Conservation (phyloP, 1,140 invertebrate genomes). For the Ceratosolen fusciceps region DNA sequence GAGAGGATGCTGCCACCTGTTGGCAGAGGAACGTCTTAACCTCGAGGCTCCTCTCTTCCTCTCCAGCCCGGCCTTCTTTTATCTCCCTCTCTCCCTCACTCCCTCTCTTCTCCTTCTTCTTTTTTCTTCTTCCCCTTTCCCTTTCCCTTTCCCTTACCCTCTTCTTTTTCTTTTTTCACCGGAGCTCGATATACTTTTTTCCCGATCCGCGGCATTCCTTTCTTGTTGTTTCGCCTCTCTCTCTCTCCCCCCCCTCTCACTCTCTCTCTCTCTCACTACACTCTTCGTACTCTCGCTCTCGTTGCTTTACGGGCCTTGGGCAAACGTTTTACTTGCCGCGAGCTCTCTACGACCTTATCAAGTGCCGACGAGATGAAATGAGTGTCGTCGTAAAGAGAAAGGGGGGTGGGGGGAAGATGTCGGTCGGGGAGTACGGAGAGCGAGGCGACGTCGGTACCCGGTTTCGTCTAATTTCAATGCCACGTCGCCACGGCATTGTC, state of each 20-base stretch:
- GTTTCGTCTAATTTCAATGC: constrained; percentile 3
- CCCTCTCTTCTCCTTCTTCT: constrained; percentile 8
- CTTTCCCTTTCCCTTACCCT: constrained; percentile 19
- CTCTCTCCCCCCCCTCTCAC: too few species aligned
- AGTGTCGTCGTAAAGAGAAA: constrained; percentile 19
- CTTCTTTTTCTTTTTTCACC: constrained; percentile 4
- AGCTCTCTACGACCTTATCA: constrained; percentile 16
- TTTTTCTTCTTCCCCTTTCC: background rate
- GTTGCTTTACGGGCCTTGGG: background rate
- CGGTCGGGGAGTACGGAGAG: background rate
- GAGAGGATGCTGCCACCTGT: constrained; percentile 68
- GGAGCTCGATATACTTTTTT: background rate
- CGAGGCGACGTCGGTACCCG: too few species aligned
- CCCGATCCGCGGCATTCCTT: background rate
- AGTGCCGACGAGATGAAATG: background rate
- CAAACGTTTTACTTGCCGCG: constrained; percentile 11
- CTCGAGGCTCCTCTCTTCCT: constrained; percentile 47
- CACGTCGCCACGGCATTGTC: constrained; percentile 4
- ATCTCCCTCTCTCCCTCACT: constrained; percentile 10
- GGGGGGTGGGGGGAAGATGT: background rate
- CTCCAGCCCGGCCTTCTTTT: background rate
- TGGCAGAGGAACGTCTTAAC: constrained; percentile 67
- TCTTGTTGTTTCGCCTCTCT: background rate
- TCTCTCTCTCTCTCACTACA: too few species aligned
- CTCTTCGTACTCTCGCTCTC: too few species aligned